Conservation (phyloP, 2,113 vertebrate genomes). For the Andinoacara biseriatus region DNA sequence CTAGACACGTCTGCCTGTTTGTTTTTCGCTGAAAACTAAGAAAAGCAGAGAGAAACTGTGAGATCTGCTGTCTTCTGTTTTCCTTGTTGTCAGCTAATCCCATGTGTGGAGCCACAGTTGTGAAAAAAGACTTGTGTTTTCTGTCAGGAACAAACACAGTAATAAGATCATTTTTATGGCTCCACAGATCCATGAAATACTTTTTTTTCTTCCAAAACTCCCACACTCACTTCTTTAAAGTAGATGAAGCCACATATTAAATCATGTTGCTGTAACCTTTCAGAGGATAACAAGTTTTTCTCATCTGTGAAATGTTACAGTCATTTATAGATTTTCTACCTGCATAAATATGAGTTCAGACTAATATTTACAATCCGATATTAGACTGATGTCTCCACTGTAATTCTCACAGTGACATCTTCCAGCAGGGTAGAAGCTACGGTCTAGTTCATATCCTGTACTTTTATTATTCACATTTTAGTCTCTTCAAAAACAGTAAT, state of each 20-base stretch:
- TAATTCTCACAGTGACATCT: not conserved
- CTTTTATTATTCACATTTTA: not conserved
- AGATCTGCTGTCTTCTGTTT: not conserved
- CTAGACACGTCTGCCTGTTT: conserved; percentile 2
- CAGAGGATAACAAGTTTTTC: not conserved
- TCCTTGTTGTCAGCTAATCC: conserved; percentile 16
- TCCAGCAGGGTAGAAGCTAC: too few relatives aligned
- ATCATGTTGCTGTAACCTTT: not conserved
- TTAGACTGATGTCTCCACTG: not conserved
- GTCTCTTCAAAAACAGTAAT: too few relatives aligned
- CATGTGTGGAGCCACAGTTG: not conserved
- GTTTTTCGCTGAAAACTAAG: conserved; percentile 7
- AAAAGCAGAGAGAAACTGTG: not conserved
- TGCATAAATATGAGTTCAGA: not conserved
- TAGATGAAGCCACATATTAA: not conserved
- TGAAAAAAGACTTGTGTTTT: not conserved
- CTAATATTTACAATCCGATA: not conserved
- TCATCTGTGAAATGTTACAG: not conserved
- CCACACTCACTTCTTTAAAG: not conserved
- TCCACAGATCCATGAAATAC: not conserved
- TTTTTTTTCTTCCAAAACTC: not conserved
- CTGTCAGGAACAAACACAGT: conserved; percentile 6
- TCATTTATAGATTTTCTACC: not conserved
- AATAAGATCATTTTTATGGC: not conserved
- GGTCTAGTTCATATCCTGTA: not conserved